Base-by-base conservation (phyloP, 2,888 invertebrate genomes). In the Lysandra coridon region DNA sequence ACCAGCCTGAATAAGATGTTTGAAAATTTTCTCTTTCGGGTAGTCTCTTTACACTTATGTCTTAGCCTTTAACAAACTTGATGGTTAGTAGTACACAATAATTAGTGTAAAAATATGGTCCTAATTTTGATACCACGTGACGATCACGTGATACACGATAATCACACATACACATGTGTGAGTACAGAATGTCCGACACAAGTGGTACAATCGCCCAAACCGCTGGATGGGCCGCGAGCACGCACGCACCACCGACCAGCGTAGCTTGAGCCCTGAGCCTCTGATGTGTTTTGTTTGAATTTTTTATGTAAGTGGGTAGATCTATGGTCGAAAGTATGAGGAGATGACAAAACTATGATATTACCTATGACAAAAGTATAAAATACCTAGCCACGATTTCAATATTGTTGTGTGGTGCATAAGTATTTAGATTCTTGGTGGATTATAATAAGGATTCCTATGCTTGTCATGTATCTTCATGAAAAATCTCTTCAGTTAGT, bases 181-280 rank as follows among this genome's bases (percentile, higher is more conserved):
- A 92, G 92, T 89, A 90, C 92, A 92, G 92, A 92, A 92, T 90
- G 90, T 88, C 89, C 89, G 85, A 90, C 90, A 93, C 92, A 92
- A 94, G 94, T 93, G 93, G 92, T 89, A 90, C 92, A 88, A 88
- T 81, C 80, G 81, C 81, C 81, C 81, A 80, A 83, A 82, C 88
- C 88, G 85, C 84, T 83, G 87, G 92, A 94, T 94, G 90, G 92
- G 87, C 85, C 82, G 81, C 83, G 88, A 85, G 87, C 94, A 94
- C 94, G 94, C 94, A 93, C 88, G 86, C 84, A 84, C 82, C 84
- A 84, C 82, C 49, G 78, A 80, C 84, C 84, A 83, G 79, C 64
- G 78, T 79, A 57, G 62, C 78, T 30, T 78, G 84, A 84, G 79
- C 83, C 73, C 77, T 79, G 76, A 33, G 14, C 4, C 17, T 23